These are phyloP conservation scores for Heteronetta atricapilla DNA, from an alignment of 2,113 vertebrate species.

Conservation along the genomic window DNA sequence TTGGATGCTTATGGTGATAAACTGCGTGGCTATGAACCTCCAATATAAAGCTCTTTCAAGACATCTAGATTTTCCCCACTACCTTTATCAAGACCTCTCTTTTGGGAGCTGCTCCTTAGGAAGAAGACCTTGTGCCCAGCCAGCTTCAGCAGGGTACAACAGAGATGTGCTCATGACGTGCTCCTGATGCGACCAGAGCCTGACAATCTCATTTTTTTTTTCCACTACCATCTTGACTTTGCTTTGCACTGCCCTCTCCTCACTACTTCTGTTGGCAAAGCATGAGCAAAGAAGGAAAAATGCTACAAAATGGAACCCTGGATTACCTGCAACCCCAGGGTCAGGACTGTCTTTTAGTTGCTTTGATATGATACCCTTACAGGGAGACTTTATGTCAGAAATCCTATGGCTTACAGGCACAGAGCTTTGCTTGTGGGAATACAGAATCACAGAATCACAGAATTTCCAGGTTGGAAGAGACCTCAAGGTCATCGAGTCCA, in stretches of 20 bases:
- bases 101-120: not conserved
- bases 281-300: not conserved
- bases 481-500: no score
- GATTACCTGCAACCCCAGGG: not conserved
- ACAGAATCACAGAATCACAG: no score
- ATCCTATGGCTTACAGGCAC: not conserved
- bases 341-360: not conserved
- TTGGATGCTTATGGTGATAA: not conserved
- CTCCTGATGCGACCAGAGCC: not conserved
- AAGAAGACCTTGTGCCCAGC: not conserved
- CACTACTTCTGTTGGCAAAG: not conserved
- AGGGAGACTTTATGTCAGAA: not conserved
- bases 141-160: fast-evolving
- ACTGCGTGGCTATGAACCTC: not conserved
- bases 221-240: not conserved
- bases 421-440: not conserved
- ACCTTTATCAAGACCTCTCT: not conserved
- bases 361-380: not conserved
- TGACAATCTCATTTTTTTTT: not conserved
- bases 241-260: not conserved
- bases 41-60: not conserved
- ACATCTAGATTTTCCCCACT: not conserved
- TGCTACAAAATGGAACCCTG: not conserved
- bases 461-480: no score
- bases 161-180: not conserved